Conservation (phyloP, 2,797 vertebrate genomes). For the Myotis daubentonii region DNA sequence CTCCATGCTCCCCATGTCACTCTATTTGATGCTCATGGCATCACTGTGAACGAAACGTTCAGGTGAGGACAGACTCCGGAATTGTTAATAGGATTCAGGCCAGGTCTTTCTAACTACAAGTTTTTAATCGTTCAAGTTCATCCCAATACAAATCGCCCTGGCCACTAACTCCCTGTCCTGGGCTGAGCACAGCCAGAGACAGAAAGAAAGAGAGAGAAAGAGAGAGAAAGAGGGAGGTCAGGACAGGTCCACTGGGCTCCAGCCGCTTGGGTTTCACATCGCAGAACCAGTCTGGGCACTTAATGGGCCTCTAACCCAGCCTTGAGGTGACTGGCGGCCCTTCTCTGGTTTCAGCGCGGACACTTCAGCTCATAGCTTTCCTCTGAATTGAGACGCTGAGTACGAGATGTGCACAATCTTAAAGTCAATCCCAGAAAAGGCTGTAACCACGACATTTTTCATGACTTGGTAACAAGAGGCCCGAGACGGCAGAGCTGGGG, state of each 20-base stretch:
- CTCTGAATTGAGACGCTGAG: background rate
- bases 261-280: constrained; percentile 31
- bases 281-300: constrained; percentile 65
- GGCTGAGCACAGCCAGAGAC: background rate
- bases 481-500: constrained; percentile 48
- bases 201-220: background rate
- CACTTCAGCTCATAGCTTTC: background rate
- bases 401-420: background rate
- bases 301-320: background rate
- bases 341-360: background rate
- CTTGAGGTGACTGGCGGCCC: background rate
- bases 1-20: background rate
- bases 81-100: background rate
- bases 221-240: background rate
- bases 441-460: background rate
- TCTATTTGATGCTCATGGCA: background rate
- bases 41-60: background rate
- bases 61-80: background rate
- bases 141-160: background rate
- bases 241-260: background rate
- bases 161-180: background rate
- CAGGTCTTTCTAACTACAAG: background rate
- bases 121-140: background rate
- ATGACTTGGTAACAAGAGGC: constrained; percentile 45
- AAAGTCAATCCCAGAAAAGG: background rate